Percentiles rank a stretch among this genome's conserved stretches.
Evolutionary conservation across 2,888 invertebrate species (phyloP).

Genomic region (Alcis repandata): DNA sequence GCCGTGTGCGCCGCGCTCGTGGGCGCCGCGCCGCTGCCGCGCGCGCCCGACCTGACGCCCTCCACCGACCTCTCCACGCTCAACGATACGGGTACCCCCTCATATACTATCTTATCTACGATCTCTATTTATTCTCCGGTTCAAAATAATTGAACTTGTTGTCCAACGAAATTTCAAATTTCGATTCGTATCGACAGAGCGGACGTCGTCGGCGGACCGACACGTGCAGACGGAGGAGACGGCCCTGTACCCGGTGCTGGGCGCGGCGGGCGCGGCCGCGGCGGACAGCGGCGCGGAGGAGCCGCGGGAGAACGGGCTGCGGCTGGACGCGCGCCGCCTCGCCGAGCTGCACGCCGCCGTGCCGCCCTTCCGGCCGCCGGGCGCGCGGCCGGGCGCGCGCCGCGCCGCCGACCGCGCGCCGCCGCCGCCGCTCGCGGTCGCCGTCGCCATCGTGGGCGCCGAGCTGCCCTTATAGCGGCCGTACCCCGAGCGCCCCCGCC

Average conservation of each 20-base stretch:
- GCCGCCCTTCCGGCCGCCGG: constrained; percentile 37
- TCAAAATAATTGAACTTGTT: too few species aligned
- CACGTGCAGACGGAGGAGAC: constrained; percentile 76
- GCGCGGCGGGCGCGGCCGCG: constrained; percentile 20
- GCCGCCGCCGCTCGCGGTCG: constrained; percentile 52
- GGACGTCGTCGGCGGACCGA: constrained; percentile 65
- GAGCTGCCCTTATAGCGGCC: constrained; percentile 58
- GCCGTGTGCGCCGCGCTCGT: constrained; percentile 70
- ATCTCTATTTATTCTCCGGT: too few species aligned
- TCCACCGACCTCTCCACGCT: constrained; percentile 73
- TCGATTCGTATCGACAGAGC: constrained; percentile 53
- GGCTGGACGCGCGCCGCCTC: constrained; percentile 49
- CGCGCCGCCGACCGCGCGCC: constrained; percentile 27
- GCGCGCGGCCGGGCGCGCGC: constrained; percentile 11
- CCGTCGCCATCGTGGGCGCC: constrained; percentile 55
- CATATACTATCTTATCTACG: background rate
- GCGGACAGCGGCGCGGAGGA: constrained; percentile 19
- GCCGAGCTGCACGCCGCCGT: constrained; percentile 38
- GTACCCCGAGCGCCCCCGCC: constrained; percentile 48
- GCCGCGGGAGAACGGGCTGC: constrained; percentile 42
- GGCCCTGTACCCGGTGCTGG: constrained; percentile 49
- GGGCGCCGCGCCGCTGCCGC: constrained; percentile 61
- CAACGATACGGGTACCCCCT: constrained; percentile 56
- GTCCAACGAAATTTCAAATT: background rate
- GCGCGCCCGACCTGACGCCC: constrained; percentile 65